These are phyloP conservation scores for Stenodera caucasica DNA, from an alignment of 2,888 invertebrate species.

Conservation along the genomic window DNA sequence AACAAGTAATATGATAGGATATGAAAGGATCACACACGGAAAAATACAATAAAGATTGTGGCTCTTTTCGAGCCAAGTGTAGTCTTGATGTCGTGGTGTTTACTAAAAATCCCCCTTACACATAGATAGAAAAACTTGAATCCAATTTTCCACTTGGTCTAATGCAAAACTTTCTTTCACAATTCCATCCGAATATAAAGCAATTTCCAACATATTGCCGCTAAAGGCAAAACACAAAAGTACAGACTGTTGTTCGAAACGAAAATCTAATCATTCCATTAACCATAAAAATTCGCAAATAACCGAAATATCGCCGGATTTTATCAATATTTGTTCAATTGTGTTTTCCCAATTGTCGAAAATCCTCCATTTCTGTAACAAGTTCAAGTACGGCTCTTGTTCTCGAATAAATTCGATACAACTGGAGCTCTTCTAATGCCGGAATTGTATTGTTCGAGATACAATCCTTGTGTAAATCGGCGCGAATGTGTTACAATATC, in stretches of 20 bases:
- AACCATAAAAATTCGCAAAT: no score
- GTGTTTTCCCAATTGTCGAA: slow-evolving; percentile 30
- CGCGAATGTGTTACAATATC: slow-evolving; percentile 33
- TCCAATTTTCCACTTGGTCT: slow-evolving; percentile 52
- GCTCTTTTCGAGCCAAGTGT: slow-evolving; percentile 9
- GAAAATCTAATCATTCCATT: background rate
- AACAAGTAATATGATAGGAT: slow-evolving; percentile 20
- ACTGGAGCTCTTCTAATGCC: no score
- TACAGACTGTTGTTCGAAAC: background rate
- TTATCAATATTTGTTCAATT: no score
- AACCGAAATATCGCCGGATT: no score
- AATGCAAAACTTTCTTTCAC: slow-evolving; percentile 51
- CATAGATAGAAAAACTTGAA: slow-evolving; percentile 46
- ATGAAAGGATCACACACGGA: slow-evolving; percentile 12
- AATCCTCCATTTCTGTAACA: slow-evolving; percentile 32
- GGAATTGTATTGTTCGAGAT: slow-evolving; percentile 30
- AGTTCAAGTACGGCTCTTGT: slow-evolving; percentile 37
- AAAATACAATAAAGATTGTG: slow-evolving; percentile 22
- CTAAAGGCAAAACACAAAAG: slow-evolving; percentile 7
- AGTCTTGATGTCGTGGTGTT: slow-evolving; percentile 29
- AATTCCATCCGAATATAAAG: slow-evolving; percentile 50
- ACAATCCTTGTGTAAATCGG: slow-evolving; percentile 32
- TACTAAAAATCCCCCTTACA: slow-evolving; percentile 27
- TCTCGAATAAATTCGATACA: slow-evolving; percentile 41
- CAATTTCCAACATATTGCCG: slow-evolving; percentile 51